A percentile compares a stretch with the other conserved stretches of the same genome.
Evolutionary conservation across 1,140 invertebrate genomes (phyloP).

Genomic region (Telenomus remus): DNA sequence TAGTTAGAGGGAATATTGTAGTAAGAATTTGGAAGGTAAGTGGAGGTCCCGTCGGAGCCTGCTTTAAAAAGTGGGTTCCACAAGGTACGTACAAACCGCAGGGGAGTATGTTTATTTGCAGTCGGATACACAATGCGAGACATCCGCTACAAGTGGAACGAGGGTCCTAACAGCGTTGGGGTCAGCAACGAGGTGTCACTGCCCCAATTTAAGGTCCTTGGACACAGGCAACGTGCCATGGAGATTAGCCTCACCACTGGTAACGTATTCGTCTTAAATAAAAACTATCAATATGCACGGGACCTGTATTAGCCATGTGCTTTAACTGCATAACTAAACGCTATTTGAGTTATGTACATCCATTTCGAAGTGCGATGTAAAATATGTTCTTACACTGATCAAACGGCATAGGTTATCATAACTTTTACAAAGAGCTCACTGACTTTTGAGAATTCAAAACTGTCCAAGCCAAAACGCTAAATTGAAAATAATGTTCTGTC

Average conservation of each 20-base stretch:
- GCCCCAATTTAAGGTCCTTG: constrained; percentile 95
- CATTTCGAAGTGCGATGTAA: constrained; percentile 6
- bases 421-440: constrained; percentile 3
- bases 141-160: constrained; percentile 97
- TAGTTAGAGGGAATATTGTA: constrained; percentile 13
- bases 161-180: constrained; percentile 92
- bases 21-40: constrained; percentile 67
- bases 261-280: constrained; percentile 77
- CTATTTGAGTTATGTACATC: constrained; percentile 31
- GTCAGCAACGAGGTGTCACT: constrained; percentile 94
- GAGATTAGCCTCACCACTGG: constrained; percentile 94
- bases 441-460: constrained; percentile 8
- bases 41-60: constrained; percentile 73
- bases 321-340: constrained; percentile 42
- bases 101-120: constrained; percentile 84
- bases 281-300: constrained; percentile 52
- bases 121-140: constrained; percentile 98
- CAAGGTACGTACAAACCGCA: constrained; percentile 81
- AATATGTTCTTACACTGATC: constrained; percentile 20
- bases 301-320: constrained; percentile 47
- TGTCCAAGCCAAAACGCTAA: neutral
- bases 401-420: constrained; percentile 31
- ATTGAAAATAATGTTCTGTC: constrained; percentile 43
- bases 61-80: constrained; percentile 68
- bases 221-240: constrained; percentile 91